These are phyloP conservation scores for Coluber constrictor DNA, from an alignment of 2,797 vertebrate genomes.

Conservation along the genomic window DNA sequence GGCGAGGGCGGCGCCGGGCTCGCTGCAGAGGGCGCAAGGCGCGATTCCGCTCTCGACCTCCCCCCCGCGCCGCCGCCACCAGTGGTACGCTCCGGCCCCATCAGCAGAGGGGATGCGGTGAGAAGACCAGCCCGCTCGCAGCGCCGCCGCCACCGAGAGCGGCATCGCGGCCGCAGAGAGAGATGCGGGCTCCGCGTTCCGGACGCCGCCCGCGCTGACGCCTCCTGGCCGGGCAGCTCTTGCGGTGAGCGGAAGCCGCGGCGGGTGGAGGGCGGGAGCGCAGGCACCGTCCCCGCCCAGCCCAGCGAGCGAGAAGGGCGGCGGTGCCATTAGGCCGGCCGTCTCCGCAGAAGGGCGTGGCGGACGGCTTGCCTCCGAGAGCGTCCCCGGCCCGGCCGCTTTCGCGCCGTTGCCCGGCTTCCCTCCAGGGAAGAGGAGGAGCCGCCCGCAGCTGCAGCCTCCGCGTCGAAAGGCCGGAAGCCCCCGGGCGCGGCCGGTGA, in stretches of 20 bases:
- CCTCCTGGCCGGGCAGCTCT: not conserved
- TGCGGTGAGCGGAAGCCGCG: not conserved
- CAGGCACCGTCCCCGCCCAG: not conserved
- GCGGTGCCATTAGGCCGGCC: not conserved
- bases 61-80: not conserved
- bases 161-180: not conserved
- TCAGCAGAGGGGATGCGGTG: constrained; percentile 2
- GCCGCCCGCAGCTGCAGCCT: not conserved
- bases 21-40: not conserved
- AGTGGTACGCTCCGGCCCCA: constrained; percentile 19
- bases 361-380: no score
- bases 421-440: constrained; percentile 1
- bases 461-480: not conserved
- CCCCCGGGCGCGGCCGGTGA: not conserved
- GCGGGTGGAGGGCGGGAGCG: not conserved
- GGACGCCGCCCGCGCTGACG: not conserved
- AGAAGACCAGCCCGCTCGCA: not conserved
- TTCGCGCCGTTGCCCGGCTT: not conserved
- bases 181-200: not conserved
- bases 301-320: not conserved
- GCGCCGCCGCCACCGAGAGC: not conserved
- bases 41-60: no score
- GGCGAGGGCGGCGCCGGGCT: no score
- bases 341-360: not conserved
- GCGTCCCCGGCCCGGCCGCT: not conserved